A percentile compares a stretch with the other conserved stretches of the same genome.
These are phyloP conservation scores for Drosophila murphyi DNA, from an alignment of 1,140 invertebrate genomes.

Conservation along the genomic window DNA sequence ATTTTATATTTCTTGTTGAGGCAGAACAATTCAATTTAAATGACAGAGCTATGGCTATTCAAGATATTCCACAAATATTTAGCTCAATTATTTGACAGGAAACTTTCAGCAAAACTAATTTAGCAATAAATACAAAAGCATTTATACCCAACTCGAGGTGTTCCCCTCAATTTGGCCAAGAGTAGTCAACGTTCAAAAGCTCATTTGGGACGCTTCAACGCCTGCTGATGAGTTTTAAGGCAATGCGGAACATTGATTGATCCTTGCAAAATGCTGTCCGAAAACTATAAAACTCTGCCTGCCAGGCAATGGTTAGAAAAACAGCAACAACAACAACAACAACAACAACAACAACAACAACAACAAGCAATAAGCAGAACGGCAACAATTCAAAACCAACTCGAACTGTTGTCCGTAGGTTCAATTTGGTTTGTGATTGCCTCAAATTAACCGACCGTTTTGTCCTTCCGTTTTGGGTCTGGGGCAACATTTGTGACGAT, in stretches of 20 bases:
- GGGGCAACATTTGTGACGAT: slow-evolving; percentile 41
- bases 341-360: slow-evolving; percentile 1
- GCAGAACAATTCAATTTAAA: neutral
- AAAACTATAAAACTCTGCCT: slow-evolving; percentile 42
- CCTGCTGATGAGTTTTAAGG: slow-evolving; percentile 1
- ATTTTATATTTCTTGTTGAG: too few relatives aligned
- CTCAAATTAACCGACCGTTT: slow-evolving; percentile 76
- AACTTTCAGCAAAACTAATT: neutral
- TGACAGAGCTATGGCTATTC: neutral
- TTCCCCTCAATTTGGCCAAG: slow-evolving; percentile 9
- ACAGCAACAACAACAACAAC: slow-evolving; percentile 14
- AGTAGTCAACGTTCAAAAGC: slow-evolving; percentile 28
- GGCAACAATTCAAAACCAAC: slow-evolving; percentile 10
- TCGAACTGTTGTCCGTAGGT: slow-evolving; percentile 42
- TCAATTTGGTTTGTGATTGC: slow-evolving; percentile 74
- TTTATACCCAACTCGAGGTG: neutral
- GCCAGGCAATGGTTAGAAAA: slow-evolving; percentile 11
- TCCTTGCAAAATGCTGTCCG: slow-evolving; percentile 42
- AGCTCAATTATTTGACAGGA: neutral
- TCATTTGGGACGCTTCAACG: slow-evolving; percentile 13
- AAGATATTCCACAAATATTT: neutral
- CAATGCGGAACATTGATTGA: slow-evolving; percentile 57
- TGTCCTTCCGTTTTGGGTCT: slow-evolving; percentile 25
- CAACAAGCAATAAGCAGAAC: neutral
- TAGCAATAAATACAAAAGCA: neutral